phyloP scores from a whole-genome alignment of 2,888 invertebrate genomes.

The Isoperla grammatica region DNA sequence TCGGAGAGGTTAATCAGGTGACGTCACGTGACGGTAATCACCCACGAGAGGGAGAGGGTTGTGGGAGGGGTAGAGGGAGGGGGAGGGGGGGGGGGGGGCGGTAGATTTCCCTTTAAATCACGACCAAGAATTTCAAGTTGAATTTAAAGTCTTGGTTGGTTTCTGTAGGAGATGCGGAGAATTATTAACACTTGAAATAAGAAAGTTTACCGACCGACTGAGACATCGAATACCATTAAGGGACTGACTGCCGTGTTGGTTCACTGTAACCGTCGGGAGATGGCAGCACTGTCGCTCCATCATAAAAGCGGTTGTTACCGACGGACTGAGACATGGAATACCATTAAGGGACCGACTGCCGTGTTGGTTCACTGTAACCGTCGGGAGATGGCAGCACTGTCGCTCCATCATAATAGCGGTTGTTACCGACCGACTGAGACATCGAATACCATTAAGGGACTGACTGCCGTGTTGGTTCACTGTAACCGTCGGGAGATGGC shows the following conservation, averaged over 20 bases:
- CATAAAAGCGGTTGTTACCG: too few species aligned
- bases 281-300: too few species aligned
- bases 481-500: too few species aligned
- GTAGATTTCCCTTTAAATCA: neutral
- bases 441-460: too few species aligned
- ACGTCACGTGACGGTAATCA: conserved; percentile 16
- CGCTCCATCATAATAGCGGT: too few species aligned
- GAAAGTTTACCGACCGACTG: too few species aligned
- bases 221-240: neutral
- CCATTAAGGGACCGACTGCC: too few species aligned
- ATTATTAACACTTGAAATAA: neutral
- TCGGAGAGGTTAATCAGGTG: conserved; percentile 11
- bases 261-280: neutral
- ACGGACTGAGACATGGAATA: too few species aligned
- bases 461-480: too few species aligned
- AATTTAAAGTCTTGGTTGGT: neutral
- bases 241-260: neutral
- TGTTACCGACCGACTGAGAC: too few species aligned
- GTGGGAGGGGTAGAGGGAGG: neutral
- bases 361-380: too few species aligned
- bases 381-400: too few species aligned
- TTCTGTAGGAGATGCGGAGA: neutral
- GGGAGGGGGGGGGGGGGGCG: neutral
- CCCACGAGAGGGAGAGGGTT: neutral
- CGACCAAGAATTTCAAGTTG: neutral